Percentiles rank a stretch among this genome's conserved stretches.
phyloP scores from a whole-genome alignment of 2,888 invertebrate species.

The Pediacus dermestoides region DNA sequence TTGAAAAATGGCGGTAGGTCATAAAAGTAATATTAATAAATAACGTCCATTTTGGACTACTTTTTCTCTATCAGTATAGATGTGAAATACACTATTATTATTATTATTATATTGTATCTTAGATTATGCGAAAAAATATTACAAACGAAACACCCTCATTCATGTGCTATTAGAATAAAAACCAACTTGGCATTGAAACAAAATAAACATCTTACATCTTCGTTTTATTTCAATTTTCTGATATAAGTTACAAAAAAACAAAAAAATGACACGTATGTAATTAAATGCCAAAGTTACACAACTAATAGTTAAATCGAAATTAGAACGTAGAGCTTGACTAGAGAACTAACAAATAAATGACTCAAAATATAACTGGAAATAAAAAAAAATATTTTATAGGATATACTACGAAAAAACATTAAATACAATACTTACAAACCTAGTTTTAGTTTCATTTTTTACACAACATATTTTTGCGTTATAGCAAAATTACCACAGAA shows the following conservation, averaged over 20 bases:
- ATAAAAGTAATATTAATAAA: constrained; percentile 7
- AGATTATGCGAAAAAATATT: no score
- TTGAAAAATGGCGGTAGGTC: background rate
- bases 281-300: constrained; percentile 33
- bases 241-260: constrained; percentile 42
- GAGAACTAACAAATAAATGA: constrained; percentile 32
- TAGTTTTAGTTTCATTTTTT: constrained; percentile 30
- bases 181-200: constrained; percentile 30
- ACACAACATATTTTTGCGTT: constrained; percentile 40
- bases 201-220: constrained; percentile 34
- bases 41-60: constrained; percentile 52
- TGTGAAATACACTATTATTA: constrained; percentile 36
- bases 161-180: no score
- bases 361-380: no score
- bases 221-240: constrained; percentile 38
- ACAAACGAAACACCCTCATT: no score
- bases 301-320: no score
- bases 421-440: constrained; percentile 41
- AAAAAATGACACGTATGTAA: no score
- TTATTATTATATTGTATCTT: no score
- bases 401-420: constrained; percentile 40
- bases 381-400: no score
- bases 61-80: constrained; percentile 46
- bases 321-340: constrained; percentile 35
- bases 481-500: constrained; percentile 34